Conservation (phyloP, 2,113 vertebrate genomes). For the Dermatemys mawii region DNA sequence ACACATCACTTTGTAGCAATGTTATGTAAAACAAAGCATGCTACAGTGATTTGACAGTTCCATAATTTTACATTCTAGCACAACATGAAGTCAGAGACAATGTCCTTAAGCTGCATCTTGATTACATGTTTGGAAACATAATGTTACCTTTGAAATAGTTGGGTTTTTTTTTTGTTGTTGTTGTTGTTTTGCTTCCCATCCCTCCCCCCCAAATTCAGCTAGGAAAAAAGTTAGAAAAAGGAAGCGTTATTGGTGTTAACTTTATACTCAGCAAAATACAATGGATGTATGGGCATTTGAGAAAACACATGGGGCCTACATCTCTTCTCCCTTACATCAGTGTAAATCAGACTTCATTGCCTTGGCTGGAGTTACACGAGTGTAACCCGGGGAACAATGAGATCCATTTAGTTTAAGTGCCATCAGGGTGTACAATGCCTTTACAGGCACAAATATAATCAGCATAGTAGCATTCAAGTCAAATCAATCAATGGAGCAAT, state of each 20-base stretch:
- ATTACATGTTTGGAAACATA: background rate
- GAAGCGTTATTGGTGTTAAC: background rate
- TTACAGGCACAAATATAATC: background rate
- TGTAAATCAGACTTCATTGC: background rate
- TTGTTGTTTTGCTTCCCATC: background rate
- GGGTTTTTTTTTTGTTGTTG: too few species aligned
- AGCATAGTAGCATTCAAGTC: background rate
- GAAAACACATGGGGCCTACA: background rate
- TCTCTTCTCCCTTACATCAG: background rate
- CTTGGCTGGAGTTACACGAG: background rate
- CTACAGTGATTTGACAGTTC: background rate
- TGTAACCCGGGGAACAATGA: background rate
- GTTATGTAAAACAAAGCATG: background rate
- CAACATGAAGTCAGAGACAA: background rate
- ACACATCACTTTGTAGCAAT: background rate
- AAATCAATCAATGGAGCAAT: background rate
- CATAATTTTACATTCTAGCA: background rate
- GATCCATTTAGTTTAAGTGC: background rate
- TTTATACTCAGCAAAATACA: background rate
- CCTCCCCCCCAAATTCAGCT: background rate
- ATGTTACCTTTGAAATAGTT: background rate
- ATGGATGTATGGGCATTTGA: background rate
- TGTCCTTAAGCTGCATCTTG: background rate
- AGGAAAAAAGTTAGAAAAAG: background rate
- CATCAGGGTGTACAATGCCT: background rate